Conservation (phyloP, 2,888 invertebrate species). For the Blastobasis lacticolella region DNA sequence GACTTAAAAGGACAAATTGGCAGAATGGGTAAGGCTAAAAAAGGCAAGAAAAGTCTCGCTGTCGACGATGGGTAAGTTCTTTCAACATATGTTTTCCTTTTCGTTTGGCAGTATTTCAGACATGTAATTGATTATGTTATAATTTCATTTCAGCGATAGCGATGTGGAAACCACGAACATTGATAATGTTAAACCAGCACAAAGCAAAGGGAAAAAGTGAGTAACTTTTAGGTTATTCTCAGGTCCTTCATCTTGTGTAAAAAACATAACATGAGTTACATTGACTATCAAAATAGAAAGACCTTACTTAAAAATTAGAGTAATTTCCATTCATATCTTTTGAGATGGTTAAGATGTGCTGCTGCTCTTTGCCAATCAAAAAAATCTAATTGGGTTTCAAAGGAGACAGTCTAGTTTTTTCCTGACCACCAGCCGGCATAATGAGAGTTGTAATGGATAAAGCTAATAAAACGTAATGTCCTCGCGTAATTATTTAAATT, state of each 20-base stretch:
- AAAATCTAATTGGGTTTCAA: neutral
- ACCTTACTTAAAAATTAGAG: neutral
- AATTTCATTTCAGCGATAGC: constrained; percentile 73
- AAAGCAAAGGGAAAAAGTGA: constrained; percentile 60
- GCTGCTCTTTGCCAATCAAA: neutral
- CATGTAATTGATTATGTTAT: constrained; percentile 15
- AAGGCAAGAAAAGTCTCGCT: constrained; percentile 83
- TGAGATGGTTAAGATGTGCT: neutral
- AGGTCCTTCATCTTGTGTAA: neutral
- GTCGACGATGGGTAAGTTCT: constrained; percentile 82
- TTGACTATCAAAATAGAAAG: neutral
- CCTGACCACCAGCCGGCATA: neutral
- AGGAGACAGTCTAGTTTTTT: neutral
- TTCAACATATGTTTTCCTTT: constrained; percentile 42
- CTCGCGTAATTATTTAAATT: too few relatives aligned
- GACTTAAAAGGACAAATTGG: constrained; percentile 47
- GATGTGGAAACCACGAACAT: constrained; percentile 69
- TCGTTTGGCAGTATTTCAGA: constrained; percentile 19
- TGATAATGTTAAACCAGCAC: constrained; percentile 51
- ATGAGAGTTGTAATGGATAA: too few relatives aligned
- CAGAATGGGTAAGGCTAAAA: constrained; percentile 86
- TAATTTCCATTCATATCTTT: neutral
- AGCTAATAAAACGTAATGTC: too few relatives aligned
- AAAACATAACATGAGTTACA: neutral
- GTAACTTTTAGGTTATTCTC: constrained; percentile 22